phyloP scores from a whole-genome alignment of 2,113 vertebrate species.

The Orthonyx spaldingii region DNA sequence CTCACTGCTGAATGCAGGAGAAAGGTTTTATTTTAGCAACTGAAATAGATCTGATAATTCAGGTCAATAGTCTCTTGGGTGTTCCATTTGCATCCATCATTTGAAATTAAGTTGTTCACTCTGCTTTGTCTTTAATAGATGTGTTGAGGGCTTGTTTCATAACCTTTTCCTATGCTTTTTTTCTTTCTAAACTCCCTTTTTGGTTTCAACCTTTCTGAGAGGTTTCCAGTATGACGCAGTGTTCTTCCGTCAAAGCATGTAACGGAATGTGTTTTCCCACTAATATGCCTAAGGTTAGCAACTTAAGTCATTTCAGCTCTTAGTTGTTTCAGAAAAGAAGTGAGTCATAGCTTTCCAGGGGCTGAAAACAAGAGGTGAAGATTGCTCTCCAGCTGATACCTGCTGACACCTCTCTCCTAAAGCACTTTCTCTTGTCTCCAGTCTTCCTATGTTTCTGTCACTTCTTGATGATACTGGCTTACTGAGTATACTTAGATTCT shows the following conservation, averaged over 20 bases:
- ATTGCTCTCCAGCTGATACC: not conserved
- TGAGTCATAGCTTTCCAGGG: not conserved
- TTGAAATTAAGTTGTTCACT: not conserved
- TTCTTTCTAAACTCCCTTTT: not conserved
- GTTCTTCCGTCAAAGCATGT: not conserved
- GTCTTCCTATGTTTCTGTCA: not conserved
- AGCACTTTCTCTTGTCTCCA: not conserved
- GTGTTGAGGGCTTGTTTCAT: not conserved
- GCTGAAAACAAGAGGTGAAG: not conserved
- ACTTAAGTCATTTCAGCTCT: not conserved
- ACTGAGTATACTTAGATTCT: not conserved
- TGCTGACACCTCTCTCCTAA: not conserved
- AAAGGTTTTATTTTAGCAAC: constrained; percentile 23
- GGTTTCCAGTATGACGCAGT: not conserved
- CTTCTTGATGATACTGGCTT: not conserved
- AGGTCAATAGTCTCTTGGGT: not conserved
- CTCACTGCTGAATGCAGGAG: not conserved
- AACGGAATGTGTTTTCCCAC: not conserved
- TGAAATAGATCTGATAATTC: constrained; percentile 17
- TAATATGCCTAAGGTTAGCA: not conserved
- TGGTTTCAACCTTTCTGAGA: not conserved
- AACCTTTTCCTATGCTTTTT: not conserved
- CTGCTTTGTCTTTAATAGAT: not conserved
- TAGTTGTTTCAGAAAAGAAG: not conserved
- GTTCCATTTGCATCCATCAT: not conserved